A percentile compares a stretch with the other conserved stretches of the same genome.
phyloP scores from a whole-genome alignment of 1,140 invertebrate genomes.

The Ceratosolen solmsi region DNA sequence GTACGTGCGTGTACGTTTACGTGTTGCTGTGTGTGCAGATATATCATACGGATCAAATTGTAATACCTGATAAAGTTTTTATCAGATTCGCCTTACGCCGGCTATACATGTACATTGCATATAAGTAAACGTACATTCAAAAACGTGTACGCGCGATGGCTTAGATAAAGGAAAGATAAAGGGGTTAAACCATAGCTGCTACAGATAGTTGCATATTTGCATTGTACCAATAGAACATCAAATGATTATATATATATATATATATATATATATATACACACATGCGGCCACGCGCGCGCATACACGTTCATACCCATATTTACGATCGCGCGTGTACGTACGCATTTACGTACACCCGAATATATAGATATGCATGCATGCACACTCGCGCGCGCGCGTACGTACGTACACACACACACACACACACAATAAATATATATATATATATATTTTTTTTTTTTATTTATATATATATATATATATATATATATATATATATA shows the following conservation, averaged over 20 bases:
- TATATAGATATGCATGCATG: too few relatives aligned
- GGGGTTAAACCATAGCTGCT: not conserved
- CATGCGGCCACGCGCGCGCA: too few relatives aligned
- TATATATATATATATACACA: too few relatives aligned
- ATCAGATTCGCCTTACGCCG: not conserved
- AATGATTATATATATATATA: constrained; percentile 48
- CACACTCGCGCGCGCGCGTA: too few relatives aligned
- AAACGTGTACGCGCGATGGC: constrained; percentile 22
- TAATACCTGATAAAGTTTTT: not conserved
- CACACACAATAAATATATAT: constrained; percentile 38
- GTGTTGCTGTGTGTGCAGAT: not conserved
- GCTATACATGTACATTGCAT: constrained; percentile 16
- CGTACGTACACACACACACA: too few relatives aligned
- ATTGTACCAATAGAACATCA: constrained; percentile 44
- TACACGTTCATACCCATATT: not conserved
- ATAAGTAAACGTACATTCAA: too few relatives aligned
- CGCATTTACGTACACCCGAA: too few relatives aligned
- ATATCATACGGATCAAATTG: constrained; percentile 5
- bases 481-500: too few relatives aligned
- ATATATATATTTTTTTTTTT: too few relatives aligned
- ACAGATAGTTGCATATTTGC: constrained; percentile 38
- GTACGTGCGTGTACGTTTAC: too few relatives aligned
- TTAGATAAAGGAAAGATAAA: not conserved
- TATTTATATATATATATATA: too few relatives aligned
- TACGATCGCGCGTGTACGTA: too few relatives aligned